A percentile compares a stretch with the other conserved stretches of the same genome.
Conservation (phyloP, 2,888 invertebrate species). For the Phytoseiulus persimilis region DNA sequence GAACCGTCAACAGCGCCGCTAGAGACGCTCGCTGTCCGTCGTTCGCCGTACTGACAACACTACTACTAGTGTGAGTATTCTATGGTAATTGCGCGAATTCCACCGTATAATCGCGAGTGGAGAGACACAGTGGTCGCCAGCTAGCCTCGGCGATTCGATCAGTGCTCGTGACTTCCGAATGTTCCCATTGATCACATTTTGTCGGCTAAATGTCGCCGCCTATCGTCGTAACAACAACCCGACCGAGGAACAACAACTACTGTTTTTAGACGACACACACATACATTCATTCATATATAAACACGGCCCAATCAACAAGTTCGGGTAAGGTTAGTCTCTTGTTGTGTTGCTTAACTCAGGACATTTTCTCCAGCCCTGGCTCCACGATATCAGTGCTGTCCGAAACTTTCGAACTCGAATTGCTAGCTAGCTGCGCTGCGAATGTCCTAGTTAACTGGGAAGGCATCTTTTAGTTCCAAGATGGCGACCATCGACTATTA, state of each 20-base stretch:
- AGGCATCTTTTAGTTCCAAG: constrained; percentile 5
- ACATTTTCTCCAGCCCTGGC: background rate
- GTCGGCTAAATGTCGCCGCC: background rate
- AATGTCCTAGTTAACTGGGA: constrained; percentile 5
- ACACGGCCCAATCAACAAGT: background rate
- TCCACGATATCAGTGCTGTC: background rate
- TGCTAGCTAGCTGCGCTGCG: background rate
- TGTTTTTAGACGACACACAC: constrained; percentile 5
- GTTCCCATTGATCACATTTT: background rate
- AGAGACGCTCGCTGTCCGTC: constrained; percentile 5
- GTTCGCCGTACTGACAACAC: background rate
- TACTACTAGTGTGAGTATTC: background rate
- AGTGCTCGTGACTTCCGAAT: background rate
- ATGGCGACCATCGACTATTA: constrained; percentile 5
- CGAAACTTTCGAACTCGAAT: background rate
- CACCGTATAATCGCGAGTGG: background rate
- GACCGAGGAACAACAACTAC: background rate
- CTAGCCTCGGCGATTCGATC: background rate
- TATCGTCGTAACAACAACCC: background rate
- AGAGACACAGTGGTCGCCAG: background rate
- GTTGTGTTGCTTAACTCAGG: background rate
- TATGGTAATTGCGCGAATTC: background rate
- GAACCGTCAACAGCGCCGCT: background rate
- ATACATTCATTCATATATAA: background rate
- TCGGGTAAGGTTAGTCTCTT: background rate